Conservation (phyloP, 2,888 invertebrate species). For the Tolmerus cingulatus region DNA sequence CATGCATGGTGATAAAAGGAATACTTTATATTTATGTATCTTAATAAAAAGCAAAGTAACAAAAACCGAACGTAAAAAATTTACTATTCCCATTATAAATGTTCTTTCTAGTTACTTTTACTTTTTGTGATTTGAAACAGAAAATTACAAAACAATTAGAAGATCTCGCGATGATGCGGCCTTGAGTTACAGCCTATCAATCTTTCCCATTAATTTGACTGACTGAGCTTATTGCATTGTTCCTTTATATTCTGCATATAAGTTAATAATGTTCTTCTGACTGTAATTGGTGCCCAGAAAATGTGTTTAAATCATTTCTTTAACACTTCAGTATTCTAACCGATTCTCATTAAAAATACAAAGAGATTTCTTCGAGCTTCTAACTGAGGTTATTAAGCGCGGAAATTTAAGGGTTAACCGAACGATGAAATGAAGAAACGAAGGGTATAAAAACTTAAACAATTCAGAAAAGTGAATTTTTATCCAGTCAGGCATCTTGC, state of each 20-base stretch:
- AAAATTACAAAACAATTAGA: too few relatives aligned
- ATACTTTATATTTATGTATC: too few relatives aligned
- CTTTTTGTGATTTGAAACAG: too few relatives aligned
- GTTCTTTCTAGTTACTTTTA: too few relatives aligned
- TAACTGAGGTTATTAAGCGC: neutral
- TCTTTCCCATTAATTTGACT: neutral
- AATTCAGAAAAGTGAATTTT: constrained; percentile 33
- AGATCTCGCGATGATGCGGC: too few relatives aligned
- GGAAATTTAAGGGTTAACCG: neutral
- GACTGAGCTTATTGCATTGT: neutral
- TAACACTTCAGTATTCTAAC: neutral
- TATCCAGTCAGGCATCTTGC: neutral
- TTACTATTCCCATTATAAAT: too few relatives aligned
- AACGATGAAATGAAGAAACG: constrained; percentile 7
- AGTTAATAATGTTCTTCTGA: neutral
- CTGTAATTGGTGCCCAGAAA: neutral
- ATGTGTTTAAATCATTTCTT: neutral
- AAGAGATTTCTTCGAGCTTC: neutral
- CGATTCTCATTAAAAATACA: neutral
- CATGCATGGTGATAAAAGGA: too few relatives aligned
- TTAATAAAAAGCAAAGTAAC: too few relatives aligned
- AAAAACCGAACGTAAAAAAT: too few relatives aligned
- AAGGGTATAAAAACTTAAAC: neutral
- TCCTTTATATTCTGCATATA: neutral
- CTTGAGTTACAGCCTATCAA: neutral